These are phyloP conservation scores for Noctua fimbriata DNA, from an alignment of 2,888 invertebrate genomes.

Conservation along the genomic window DNA sequence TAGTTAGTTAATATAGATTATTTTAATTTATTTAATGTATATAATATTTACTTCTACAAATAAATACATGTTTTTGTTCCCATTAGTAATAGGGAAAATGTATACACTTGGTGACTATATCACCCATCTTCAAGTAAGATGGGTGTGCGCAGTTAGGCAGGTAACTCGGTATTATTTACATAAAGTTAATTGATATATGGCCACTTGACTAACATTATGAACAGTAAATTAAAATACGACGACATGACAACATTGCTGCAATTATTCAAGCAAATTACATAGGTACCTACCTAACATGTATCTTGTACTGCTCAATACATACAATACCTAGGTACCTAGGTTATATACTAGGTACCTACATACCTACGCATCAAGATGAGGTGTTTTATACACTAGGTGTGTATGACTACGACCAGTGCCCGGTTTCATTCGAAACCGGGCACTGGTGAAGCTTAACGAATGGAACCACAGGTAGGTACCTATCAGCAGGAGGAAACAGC, in stretches of 20 bases:
- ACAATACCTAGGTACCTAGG: background rate
- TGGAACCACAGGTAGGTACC: no score
- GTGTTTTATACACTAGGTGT: background rate
- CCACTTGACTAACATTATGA: constrained; percentile 14
- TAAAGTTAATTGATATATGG: constrained; percentile 21
- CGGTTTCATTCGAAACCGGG: no score
- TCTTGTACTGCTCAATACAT: background rate
- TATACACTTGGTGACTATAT: background rate
- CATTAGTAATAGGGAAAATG: no score
- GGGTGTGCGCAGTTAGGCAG: background rate
- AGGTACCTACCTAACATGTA: background rate
- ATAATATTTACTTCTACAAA: no score
- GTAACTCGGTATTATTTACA: background rate
- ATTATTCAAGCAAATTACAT: constrained; percentile 23
- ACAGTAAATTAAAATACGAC: constrained; percentile 10
- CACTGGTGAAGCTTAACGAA: no score
- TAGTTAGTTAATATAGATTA: no score
- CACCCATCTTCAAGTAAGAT: background rate
- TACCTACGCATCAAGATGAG: background rate
- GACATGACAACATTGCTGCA: constrained; percentile 13
- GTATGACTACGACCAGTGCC: no score
- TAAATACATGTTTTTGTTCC: no score
- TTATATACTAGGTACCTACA: background rate
- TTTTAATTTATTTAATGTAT: no score
- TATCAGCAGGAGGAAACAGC: no score